These are phyloP conservation scores for Trichogramma evanescens DNA, from an alignment of 2,888 invertebrate species.

Conservation along the genomic window DNA sequence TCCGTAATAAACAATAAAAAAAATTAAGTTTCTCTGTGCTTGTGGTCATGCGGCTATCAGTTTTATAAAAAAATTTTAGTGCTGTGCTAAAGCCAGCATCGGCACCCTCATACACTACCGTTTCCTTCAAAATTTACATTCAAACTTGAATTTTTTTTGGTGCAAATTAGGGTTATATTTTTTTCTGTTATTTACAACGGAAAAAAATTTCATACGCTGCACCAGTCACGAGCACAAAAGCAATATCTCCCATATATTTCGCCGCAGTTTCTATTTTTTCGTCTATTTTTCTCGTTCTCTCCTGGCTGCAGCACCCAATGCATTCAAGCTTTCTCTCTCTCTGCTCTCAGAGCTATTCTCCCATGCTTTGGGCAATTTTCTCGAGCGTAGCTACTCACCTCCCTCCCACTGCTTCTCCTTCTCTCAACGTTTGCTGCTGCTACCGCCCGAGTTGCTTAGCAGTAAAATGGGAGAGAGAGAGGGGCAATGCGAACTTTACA, in stretches of 20 bases:
- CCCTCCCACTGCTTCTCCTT: conserved; percentile 20
- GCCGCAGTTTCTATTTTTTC: conserved; percentile 2
- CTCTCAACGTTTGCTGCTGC: conserved; percentile 26
- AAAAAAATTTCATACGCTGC: too few relatives aligned
- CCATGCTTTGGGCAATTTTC: conserved; percentile 14
- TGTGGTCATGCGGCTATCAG: too few relatives aligned
- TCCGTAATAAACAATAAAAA: too few relatives aligned
- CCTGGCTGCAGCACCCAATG: conserved; percentile 5
- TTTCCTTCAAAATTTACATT: too few relatives aligned
- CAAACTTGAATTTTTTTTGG: too few relatives aligned
- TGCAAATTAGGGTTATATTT: too few relatives aligned
- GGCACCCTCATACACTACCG: too few relatives aligned
- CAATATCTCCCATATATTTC: background rate
- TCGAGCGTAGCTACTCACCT: conserved; percentile 9
- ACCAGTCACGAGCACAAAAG: background rate
- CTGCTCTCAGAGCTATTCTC: conserved; percentile 25
- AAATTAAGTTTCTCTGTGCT: too few relatives aligned
- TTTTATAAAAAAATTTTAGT: too few relatives aligned
- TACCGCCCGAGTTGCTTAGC: conserved; percentile 18
- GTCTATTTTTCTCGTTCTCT: conserved; percentile 25
- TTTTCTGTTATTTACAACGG: too few relatives aligned
- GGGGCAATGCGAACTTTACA: conserved; percentile 32
- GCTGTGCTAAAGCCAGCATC: too few relatives aligned
- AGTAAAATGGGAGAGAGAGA: too few relatives aligned
- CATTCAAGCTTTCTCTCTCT: conserved; percentile 20